These are phyloP conservation scores for Smutsia gigantea DNA, from an alignment of 2,797 vertebrate species.

Conservation along the genomic window DNA sequence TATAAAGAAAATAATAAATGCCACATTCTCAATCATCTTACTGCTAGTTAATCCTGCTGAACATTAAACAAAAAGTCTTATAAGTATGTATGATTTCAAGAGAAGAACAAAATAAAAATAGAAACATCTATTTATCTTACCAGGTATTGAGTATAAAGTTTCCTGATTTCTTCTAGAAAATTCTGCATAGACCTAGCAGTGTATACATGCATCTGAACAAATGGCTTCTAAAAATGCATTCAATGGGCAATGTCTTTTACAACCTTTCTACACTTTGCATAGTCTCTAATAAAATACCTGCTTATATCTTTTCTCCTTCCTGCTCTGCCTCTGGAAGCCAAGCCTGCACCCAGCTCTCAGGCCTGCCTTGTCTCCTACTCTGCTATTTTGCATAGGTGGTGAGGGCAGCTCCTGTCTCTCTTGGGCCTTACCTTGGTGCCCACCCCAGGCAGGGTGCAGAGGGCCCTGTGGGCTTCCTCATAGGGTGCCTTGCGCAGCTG, in stretches of 20 bases:
- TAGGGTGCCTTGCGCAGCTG: slow-evolving; percentile 89
- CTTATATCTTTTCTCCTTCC: not conserved
- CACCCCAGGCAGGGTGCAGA: slow-evolving; percentile 93
- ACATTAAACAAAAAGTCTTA: not conserved
- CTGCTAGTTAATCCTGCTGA: not conserved
- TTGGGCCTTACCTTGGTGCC: slow-evolving; percentile 90
- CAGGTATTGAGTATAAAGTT: not conserved
- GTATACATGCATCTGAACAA: not conserved
- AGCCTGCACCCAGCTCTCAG: not conserved
- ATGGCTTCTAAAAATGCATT: slow-evolving; percentile 19
- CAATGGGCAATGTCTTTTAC: not conserved
- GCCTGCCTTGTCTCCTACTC: not conserved
- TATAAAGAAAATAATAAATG: slow-evolving; percentile 34
- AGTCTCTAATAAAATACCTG: not conserved
- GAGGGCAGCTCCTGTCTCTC: not conserved
- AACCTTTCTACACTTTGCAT: not conserved
- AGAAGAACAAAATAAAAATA: slow-evolving; percentile 40
- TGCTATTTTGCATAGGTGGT: not conserved
- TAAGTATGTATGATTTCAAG: slow-evolving; percentile 26
- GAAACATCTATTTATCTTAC: slow-evolving; percentile 19
- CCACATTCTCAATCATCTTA: not conserved
- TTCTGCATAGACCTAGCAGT: not conserved
- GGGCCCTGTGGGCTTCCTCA: slow-evolving; percentile 88
- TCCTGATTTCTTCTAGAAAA: slow-evolving; percentile 13
- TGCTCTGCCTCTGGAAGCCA: not conserved